Conservation (phyloP, 2,797 vertebrate species). For the Serranus cabrilla region DNA sequence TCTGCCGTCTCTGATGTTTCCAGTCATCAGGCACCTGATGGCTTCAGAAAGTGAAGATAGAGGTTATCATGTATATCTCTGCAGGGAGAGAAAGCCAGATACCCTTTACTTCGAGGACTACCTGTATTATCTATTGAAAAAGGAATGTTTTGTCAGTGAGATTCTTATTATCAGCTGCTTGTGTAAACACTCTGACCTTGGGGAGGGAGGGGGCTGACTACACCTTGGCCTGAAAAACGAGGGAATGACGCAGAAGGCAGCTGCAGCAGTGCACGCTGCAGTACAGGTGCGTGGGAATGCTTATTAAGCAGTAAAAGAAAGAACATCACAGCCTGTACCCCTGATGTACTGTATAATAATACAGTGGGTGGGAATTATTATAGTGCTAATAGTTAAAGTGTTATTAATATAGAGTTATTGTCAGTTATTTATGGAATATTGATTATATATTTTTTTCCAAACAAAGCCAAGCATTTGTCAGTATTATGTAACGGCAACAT, state of each 20-base stretch:
- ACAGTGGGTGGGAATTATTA: too few species aligned
- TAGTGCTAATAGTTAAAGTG: too few species aligned
- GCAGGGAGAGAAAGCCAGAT: slow-evolving; percentile 17
- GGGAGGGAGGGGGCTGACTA: background rate
- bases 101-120: slow-evolving; percentile 25
- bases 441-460: background rate
- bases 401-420: too few species aligned
- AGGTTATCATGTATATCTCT: slow-evolving; percentile 18
- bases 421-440: too few species aligned
- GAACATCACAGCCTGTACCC: background rate
- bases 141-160: slow-evolving; percentile 40
- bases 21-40: slow-evolving; percentile 4
- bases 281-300: slow-evolving; percentile 59
- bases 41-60: background rate
- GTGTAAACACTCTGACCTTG: slow-evolving; percentile 55
- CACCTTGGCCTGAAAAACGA: slow-evolving; percentile 64
- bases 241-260: slow-evolving; percentile 49
- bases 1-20: slow-evolving; percentile 1
- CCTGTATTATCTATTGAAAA: slow-evolving; percentile 40
- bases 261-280: slow-evolving; percentile 45
- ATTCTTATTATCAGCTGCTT: slow-evolving; percentile 50
- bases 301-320: slow-evolving; percentile 47
- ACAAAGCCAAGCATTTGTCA: background rate
- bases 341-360: background rate
- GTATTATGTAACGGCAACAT: background rate